Percentiles rank a stretch among this genome's conserved stretches.
These are phyloP conservation scores for Tryphoninae sp. DNA, from an alignment of 2,888 invertebrate species.

Conservation along the genomic window DNA sequence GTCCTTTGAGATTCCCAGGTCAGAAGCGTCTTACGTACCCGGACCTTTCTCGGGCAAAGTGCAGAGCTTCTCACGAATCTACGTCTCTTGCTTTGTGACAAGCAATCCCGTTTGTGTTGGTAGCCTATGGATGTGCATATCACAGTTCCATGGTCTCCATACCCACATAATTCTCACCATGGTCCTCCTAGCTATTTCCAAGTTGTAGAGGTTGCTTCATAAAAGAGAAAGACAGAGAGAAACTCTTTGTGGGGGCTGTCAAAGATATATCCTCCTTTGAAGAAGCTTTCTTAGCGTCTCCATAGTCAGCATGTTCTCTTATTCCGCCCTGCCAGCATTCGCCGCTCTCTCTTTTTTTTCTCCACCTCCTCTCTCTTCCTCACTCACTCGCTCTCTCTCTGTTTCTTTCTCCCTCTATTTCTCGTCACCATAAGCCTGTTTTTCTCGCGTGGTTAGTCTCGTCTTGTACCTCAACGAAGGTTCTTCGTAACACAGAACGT, in stretches of 20 bases:
- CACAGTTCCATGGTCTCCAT: conserved; percentile 60
- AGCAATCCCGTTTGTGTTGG: conserved; percentile 18
- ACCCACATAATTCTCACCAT: conserved; percentile 20
- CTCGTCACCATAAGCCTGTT: conserved; percentile 38
- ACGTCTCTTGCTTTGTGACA: conserved; percentile 3
- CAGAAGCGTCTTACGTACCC: conserved; percentile 35
- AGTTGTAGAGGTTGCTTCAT: background rate
- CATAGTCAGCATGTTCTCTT: conserved; percentile 60
- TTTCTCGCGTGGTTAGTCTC: conserved; percentile 55
- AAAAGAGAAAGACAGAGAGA: conserved; percentile 41
- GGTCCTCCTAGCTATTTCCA: conserved; percentile 64
- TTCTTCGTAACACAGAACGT: background rate
- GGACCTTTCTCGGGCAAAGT: conserved; percentile 58
- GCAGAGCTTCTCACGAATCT: conserved; percentile 42
- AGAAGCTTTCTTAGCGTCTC: conserved; percentile 59
- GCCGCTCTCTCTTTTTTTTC: conserved; percentile 47
- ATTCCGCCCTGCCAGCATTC: conserved; percentile 67
- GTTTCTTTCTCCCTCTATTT: conserved; percentile 18
- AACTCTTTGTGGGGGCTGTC: conserved; percentile 70
- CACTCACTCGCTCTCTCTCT: conserved; percentile 20
- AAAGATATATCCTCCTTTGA: conserved; percentile 67
- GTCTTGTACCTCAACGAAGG: conserved; percentile 21
- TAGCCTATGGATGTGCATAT: conserved; percentile 7
- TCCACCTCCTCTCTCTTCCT: conserved; percentile 22
- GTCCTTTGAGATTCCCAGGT: conserved; percentile 41